Base-by-base conservation (phyloP, 2,888 invertebrate genomes). In the Ectobius pallidus region DNA sequence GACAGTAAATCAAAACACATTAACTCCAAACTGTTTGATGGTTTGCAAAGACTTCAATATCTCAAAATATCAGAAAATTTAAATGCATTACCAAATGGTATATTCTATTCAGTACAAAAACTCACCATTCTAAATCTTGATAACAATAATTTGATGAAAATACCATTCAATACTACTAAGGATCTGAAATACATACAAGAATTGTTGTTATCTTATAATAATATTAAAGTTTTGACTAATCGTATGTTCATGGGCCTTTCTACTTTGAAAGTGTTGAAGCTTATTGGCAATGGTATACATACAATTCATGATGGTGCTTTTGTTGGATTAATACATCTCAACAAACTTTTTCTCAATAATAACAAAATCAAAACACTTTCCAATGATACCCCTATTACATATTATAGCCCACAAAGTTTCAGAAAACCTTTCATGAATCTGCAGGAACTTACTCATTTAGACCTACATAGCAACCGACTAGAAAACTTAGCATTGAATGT, bases 401-500 rank as follows among this genome's bases (percentile, higher is more conserved):
- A 46, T 46, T n/a, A 46, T 46, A 11, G 16, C n/a, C 9, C 7
- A 11, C 7, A 46, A n/a, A 46, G 18, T 46, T 46, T 11, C 16
- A 46, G 46, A n/a, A 46, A 46, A n/a, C 46, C 46, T n/a, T 46
- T n/a, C n/a, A 46, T 46, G 18, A 46, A 46, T 11, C n/a, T 46
- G 46, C 3, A 46, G n/a, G n/a, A 46, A 46, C n/a, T 46, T 4
- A 46, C 11, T n/a, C 3, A n/a, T n/a, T 46, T 46, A n/a, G 46
- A 46, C n/a, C n/a, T 46, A n/a, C 4, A 46, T 46, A n/a, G 46
- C 7, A 46, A 46, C n/a, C n/a, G 18, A 11, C 4, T 46, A 3
- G 9, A 46, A n/a, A n/a, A n/a, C n/a, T n/a, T 46, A n/a, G 16
- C 9, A n/a, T 11, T n/a, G 3, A 4, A 3, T 11, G 46, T 46